phyloP scores from a whole-genome alignment of 1,140 invertebrate genomes.

The Elysia chlorotica region DNA sequence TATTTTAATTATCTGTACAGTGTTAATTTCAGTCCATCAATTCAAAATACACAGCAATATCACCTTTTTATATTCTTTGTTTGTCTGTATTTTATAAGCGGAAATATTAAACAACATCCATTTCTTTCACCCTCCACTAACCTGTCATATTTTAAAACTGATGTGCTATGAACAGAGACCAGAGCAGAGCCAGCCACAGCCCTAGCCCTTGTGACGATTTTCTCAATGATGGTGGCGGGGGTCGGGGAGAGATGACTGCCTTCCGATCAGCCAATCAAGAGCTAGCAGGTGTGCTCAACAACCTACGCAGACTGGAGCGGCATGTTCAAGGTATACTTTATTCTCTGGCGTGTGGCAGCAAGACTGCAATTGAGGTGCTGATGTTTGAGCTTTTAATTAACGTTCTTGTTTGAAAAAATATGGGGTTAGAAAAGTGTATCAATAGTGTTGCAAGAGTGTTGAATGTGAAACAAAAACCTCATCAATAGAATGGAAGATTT shows the following conservation, averaged over 20 bases:
- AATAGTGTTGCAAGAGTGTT: not conserved
- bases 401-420: not conserved
- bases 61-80: slow-evolving; percentile 8
- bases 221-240: slow-evolving; percentile 41
- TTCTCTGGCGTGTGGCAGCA: not conserved
- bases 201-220: slow-evolving; percentile 53
- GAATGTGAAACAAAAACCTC: not conserved
- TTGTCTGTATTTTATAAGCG: slow-evolving; percentile 1
- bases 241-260: slow-evolving; percentile 54
- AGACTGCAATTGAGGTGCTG: not conserved
- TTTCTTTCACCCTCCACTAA: no score
- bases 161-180: no score
- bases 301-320: slow-evolving; percentile 69
- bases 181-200: slow-evolving; percentile 40
- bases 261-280: slow-evolving; percentile 63
- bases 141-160: no score
- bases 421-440: not conserved
- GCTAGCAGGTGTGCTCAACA: slow-evolving; percentile 67
- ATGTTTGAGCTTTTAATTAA: not conserved
- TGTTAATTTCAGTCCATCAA: no score
- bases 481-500: not conserved
- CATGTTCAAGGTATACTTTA: slow-evolving; percentile 65
- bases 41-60: not conserved
- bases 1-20: no score
- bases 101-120: not conserved